phyloP scores from a whole-genome alignment of 2,888 invertebrate species.

The Cynaeus angustus region DNA sequence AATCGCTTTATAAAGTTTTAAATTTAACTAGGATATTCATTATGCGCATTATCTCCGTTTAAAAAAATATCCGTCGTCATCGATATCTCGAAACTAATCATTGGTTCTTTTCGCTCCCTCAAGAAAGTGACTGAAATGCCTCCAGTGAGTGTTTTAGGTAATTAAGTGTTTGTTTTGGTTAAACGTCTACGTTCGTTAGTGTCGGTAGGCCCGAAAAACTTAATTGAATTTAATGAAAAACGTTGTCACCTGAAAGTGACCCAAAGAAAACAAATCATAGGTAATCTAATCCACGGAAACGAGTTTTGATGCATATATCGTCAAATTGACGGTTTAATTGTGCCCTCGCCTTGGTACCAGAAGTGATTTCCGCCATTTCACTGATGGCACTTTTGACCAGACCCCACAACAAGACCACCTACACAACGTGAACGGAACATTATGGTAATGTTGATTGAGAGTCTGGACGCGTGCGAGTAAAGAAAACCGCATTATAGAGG shows the following conservation, averaged over 20 bases:
- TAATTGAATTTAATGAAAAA: constrained; percentile 3
- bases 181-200: not conserved
- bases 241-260: constrained; percentile 12
- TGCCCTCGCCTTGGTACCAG: constrained; percentile 27
- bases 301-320: constrained; percentile 21
- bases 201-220: too few species aligned
- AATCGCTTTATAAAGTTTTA: too few species aligned
- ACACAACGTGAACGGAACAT: constrained; percentile 55
- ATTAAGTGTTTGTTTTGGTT: not conserved
- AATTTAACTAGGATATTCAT: too few species aligned
- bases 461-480: constrained; percentile 53
- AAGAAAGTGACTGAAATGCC: too few species aligned
- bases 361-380: constrained; percentile 54
- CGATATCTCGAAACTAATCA: too few species aligned
- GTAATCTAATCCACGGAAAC: constrained; percentile 28
- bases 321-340: constrained; percentile 21
- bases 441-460: constrained; percentile 56
- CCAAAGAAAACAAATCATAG: constrained; percentile 15
- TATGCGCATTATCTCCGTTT: too few species aligned
- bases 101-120: too few species aligned
- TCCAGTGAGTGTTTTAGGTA: too few species aligned
- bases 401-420: constrained; percentile 58
- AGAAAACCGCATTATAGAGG: constrained; percentile 41
- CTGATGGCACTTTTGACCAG: constrained; percentile 54
- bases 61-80: too few species aligned